These are phyloP conservation scores for Temnothorax unifasciatus DNA, from an alignment of 2,888 invertebrate species.

Conservation along the genomic window DNA sequence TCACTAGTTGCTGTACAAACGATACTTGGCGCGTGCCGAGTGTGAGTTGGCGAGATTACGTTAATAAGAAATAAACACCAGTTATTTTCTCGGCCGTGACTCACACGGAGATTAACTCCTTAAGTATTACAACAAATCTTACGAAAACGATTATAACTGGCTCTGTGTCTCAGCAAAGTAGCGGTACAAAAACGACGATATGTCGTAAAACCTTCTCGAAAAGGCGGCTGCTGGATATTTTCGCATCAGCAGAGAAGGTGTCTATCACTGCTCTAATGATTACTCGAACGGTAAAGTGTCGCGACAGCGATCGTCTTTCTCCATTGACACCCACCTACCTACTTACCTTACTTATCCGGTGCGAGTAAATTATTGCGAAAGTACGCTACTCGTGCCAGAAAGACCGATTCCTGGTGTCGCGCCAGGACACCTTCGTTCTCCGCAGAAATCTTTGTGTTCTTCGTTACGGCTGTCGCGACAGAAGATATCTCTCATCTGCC, in stretches of 20 bases:
- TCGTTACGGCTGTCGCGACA: slow-evolving; percentile 52
- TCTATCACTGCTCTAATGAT: background rate
- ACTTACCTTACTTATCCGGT: background rate
- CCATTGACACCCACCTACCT: background rate
- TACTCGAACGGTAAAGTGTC: background rate
- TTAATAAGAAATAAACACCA: slow-evolving; percentile 38
- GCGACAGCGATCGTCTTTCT: slow-evolving; percentile 18
- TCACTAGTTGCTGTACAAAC: background rate
- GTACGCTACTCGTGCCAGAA: slow-evolving; percentile 34
- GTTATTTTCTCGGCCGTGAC: slow-evolving; percentile 39
- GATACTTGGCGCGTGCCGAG: slow-evolving; percentile 1
- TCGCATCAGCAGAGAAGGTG: background rate
- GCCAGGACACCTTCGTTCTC: slow-evolving; percentile 56
- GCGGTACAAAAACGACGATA: background rate
- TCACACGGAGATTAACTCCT: slow-evolving; percentile 40
- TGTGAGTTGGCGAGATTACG: background rate
- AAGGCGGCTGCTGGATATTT: background rate
- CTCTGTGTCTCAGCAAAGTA: background rate
- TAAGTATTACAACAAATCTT: slow-evolving; percentile 29
- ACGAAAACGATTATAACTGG: background rate
- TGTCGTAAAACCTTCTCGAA: background rate
- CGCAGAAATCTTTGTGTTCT: slow-evolving; percentile 40
- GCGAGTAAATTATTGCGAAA: slow-evolving; percentile 61
- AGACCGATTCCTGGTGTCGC: slow-evolving; percentile 56
- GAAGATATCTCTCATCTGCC: slow-evolving; percentile 41